Conservation (phyloP, 2,888 invertebrate genomes). For the Tenthredo distinguenda region DNA sequence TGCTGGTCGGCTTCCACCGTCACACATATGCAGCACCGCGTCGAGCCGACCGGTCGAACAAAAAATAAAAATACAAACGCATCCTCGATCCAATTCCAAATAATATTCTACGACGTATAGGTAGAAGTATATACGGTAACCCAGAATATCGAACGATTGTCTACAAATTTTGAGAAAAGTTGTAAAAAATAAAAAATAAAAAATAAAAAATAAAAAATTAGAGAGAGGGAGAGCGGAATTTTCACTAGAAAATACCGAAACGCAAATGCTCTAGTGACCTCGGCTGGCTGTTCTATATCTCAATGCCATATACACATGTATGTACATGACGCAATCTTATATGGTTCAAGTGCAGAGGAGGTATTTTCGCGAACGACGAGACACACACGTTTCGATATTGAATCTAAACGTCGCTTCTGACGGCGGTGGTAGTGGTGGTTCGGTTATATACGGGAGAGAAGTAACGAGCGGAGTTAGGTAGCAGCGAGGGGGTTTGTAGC, state of each 20-base stretch:
- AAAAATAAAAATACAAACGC: background rate
- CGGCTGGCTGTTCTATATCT: background rate
- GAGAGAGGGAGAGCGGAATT: background rate
- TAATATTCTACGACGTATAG: background rate
- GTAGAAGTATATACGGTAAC: background rate
- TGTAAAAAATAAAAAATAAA: background rate
- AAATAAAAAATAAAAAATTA: too few relatives aligned
- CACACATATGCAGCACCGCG: conserved; percentile 28
- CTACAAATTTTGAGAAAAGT: background rate
- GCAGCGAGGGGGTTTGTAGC: background rate
- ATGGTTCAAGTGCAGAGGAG: background rate
- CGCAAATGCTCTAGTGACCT: background rate
- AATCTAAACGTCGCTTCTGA: background rate
- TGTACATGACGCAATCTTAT: too few relatives aligned
- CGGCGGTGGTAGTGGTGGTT: background rate
- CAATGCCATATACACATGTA: background rate
- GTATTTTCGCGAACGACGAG: background rate
- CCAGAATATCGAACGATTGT: too few relatives aligned
- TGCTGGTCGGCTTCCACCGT: conserved; percentile 47
- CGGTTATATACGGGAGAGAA: background rate
- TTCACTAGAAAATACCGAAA: background rate
- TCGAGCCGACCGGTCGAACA: background rate
- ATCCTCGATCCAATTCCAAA: background rate
- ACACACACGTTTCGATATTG: background rate
- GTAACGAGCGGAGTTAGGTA: background rate